Conservation (phyloP, 2,113 vertebrate genomes). For the Bagarius yarrelli region DNA sequence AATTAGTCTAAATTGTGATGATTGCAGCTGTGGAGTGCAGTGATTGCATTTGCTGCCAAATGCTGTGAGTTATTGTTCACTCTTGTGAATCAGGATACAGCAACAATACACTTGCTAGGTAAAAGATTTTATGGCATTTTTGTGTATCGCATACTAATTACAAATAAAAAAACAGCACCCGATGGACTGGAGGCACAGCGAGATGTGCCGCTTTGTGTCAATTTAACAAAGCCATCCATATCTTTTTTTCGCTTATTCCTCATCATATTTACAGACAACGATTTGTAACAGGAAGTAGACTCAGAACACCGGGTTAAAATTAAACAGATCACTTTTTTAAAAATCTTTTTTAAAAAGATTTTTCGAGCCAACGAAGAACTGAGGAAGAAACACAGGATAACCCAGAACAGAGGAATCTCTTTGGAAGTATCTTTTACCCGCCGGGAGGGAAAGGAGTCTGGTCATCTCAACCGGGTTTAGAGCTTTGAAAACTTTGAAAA, state of each 20-base stretch:
- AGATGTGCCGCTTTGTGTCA: slow-evolving; percentile 12
- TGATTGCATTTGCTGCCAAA: slow-evolving; percentile 21
- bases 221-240: slow-evolving; percentile 37
- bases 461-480: too few species aligned
- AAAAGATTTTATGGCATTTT: background rate
- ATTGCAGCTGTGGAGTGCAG: slow-evolving; percentile 19
- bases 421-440: too few species aligned
- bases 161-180: background rate
- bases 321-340: too few species aligned
- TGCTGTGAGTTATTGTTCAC: slow-evolving; percentile 13
- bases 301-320: too few species aligned
- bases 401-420: too few species aligned
- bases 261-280: background rate
- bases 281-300: too few species aligned
- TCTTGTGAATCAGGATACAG: background rate
- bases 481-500: too few species aligned
- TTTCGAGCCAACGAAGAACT: too few species aligned
- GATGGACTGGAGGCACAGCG: background rate
- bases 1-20: slow-evolving; percentile 34
- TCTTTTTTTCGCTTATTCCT: slow-evolving; percentile 15
- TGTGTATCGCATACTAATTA: background rate
- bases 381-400: too few species aligned
- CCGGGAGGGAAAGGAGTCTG: too few species aligned
- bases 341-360: too few species aligned
- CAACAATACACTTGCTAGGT: background rate